These are phyloP conservation scores for Nothobranchius furzeri DNA, from an alignment of 2,113 vertebrate species.

Conservation along the genomic window DNA sequence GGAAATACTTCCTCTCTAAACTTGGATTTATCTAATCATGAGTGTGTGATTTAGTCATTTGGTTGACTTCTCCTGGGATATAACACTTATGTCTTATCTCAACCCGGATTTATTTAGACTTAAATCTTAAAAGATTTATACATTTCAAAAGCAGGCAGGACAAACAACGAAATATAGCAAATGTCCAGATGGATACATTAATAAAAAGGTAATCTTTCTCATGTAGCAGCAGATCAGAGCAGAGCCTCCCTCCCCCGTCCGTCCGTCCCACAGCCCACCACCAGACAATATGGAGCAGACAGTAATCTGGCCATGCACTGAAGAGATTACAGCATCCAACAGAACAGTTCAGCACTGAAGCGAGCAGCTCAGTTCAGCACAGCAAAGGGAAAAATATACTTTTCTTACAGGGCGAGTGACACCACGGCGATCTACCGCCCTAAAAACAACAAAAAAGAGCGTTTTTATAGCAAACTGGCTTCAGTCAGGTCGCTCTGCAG, in stretches of 20 bases:
- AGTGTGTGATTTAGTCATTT: slow-evolving; percentile 40
- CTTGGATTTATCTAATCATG: slow-evolving; percentile 20
- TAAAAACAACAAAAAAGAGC: slow-evolving; percentile 23
- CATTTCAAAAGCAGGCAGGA: slow-evolving; percentile 33
- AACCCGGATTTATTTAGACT: slow-evolving; percentile 35
- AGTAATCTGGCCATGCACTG: slow-evolving; percentile 71
- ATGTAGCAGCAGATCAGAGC: slow-evolving; percentile 58
- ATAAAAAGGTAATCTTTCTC: slow-evolving; percentile 69
- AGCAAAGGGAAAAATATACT: background rate
- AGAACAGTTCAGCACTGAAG: slow-evolving; percentile 55
- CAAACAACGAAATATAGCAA: slow-evolving; percentile 62
- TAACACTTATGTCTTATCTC: slow-evolving; percentile 44
- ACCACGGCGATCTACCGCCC: background rate
- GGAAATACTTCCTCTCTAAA: background rate
- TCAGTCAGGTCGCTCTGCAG: background rate
- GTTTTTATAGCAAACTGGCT: slow-evolving; percentile 13
- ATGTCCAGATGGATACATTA: slow-evolving; percentile 65
- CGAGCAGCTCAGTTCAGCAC: slow-evolving; percentile 47
- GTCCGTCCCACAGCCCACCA: slow-evolving; percentile 49
- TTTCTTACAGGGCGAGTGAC: slow-evolving; percentile 10
- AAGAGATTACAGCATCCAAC: slow-evolving; percentile 70
- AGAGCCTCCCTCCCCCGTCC: slow-evolving; percentile 39
- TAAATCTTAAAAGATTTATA: slow-evolving; percentile 43
- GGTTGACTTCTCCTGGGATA: slow-evolving; percentile 46
- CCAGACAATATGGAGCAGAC: slow-evolving; percentile 73